A percentile compares a stretch with the other conserved stretches of the same genome.
Conservation (phyloP, 37 sponge, comb jelly and placozoan species). For the Diacarnus erythraeanus region DNA sequence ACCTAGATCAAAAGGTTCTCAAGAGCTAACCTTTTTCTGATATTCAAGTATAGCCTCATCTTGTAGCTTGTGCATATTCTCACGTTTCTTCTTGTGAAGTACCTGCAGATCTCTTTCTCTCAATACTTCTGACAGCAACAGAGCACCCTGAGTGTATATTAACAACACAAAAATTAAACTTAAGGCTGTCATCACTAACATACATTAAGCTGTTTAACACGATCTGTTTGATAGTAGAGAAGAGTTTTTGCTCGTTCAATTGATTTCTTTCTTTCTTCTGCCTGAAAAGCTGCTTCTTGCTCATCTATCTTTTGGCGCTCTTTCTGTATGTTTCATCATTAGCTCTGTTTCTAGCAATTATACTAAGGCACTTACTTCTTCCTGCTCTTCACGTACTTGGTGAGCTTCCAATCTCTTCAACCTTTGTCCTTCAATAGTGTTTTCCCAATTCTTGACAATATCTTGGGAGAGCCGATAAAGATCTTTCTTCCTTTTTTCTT, state of each 20-base stretch:
- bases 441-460: constrained; percentile 80
- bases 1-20: neutral
- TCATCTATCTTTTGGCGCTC: constrained; percentile 67
- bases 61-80: constrained; percentile 33
- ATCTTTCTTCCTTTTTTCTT: neutral
- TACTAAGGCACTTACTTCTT: constrained; percentile 43
- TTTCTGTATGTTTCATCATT: no score
- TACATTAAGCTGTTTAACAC: constrained; percentile 85
- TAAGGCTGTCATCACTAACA: no score
- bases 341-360: neutral
- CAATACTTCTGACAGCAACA: constrained; percentile 79
- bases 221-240: constrained; percentile 86
- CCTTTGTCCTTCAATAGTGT: constrained; percentile 85
- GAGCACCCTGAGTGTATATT: constrained; percentile 52
- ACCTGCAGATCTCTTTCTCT: constrained; percentile 85
- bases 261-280: constrained; percentile 69
- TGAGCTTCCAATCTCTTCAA: constrained; percentile 68
- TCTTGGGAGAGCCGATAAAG: constrained; percentile 1
- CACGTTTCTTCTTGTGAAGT: constrained; percentile 59
- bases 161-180: neutral
- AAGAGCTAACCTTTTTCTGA: constrained; percentile 40
- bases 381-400: constrained; percentile 59
- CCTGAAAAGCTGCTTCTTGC: constrained; percentile 81
- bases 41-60: constrained; percentile 45
- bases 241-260: constrained; percentile 84